Percentiles rank a stretch among this genome's conserved stretches.
Evolutionary conservation across 2,888 invertebrate species (phyloP).

Genomic region (Napeogenes sylphis): DNA sequence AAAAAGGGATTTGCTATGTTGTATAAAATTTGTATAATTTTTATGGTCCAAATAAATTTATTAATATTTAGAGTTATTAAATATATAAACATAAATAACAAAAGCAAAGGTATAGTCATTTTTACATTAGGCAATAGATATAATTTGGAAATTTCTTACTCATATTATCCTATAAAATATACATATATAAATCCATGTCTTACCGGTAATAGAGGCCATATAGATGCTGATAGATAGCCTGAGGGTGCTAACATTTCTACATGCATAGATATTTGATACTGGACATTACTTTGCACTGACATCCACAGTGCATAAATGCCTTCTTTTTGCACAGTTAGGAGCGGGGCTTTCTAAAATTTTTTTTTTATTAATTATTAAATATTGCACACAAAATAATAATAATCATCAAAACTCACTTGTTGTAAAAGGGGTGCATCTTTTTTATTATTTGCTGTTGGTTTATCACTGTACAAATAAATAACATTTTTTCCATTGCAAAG

Average conservation of each 20-base stretch:
- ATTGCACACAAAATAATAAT: background rate
- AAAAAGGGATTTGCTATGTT: too few relatives aligned
- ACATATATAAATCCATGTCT: slow-evolving; percentile 39
- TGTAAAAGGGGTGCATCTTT: slow-evolving; percentile 32
- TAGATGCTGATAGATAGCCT: slow-evolving; percentile 92
- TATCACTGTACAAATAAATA: slow-evolving; percentile 43
- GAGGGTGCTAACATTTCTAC: slow-evolving; percentile 86
- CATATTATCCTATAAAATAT: background rate
- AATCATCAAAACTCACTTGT: slow-evolving; percentile 18
- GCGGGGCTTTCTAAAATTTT: slow-evolving; percentile 52
- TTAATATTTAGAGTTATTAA: too few relatives aligned
- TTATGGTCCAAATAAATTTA: too few relatives aligned
- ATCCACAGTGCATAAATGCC: slow-evolving; percentile 82
- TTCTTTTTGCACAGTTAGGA: slow-evolving; percentile 80
- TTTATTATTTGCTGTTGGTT: slow-evolving; percentile 27
- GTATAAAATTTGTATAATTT: too few relatives aligned
- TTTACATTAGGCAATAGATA: too few relatives aligned
- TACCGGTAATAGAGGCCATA: slow-evolving; percentile 92
- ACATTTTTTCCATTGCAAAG: slow-evolving; percentile 50
- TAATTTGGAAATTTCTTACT: too few relatives aligned
- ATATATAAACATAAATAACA: too few relatives aligned
- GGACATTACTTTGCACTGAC: slow-evolving; percentile 47
- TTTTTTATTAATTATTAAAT: background rate
- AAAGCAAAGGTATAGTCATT: too few relatives aligned
- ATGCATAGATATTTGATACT: slow-evolving; percentile 79